Evolutionary conservation across 2,888 invertebrate genomes (phyloP), one percentile per base, ranked within the genome.

Genomic region (Polylopha cassiicola): DNA sequence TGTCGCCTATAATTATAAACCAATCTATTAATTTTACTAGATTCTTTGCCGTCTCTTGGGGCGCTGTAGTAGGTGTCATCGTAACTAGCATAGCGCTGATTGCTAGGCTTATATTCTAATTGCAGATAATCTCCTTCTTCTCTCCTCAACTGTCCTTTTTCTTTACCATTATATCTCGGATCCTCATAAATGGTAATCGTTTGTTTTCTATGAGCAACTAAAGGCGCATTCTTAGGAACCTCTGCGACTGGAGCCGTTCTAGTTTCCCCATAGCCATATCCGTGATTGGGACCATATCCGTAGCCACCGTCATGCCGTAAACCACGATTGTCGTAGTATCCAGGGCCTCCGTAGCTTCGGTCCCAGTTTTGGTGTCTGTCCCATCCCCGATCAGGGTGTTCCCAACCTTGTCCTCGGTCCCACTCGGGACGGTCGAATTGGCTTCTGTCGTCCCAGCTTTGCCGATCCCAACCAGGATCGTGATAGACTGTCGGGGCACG

Each of bases 121-220:
- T 84, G 75, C 4, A 86, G 60, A 37, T 73, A 73, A 52, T 82
- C 81, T 0, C 82, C 86, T 47, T 79, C 75, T 42, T 81, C 76
- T 33, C 70, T 65, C 38, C 74, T 67, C 22, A 79, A 50, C 46
- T 79, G 71, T 1, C 79, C 80, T 28, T 72, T 71, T 47, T 76
- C 73, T 17, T 73, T 74, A 0, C 79, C 81, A 26, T 71, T 64
- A 45, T 86, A 82, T 46, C 86, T 67, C 4, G 86, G 86, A 52
- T 86, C 86, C 58, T 86, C 86, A 39, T 86, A 86, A 38, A 86
- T 86, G 2, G 86, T 86, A 39, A 86, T 86, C 7, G 86, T 86
- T 53, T 86, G 85, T 46, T 82, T 79, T 22, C 84, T 69, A 32
- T 74, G 79, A 1, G 84, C 79, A 8, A 84, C 76, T 1, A 81